Conservation (phyloP, 2,113 vertebrate species). For the Rhipidura dahli region DNA sequence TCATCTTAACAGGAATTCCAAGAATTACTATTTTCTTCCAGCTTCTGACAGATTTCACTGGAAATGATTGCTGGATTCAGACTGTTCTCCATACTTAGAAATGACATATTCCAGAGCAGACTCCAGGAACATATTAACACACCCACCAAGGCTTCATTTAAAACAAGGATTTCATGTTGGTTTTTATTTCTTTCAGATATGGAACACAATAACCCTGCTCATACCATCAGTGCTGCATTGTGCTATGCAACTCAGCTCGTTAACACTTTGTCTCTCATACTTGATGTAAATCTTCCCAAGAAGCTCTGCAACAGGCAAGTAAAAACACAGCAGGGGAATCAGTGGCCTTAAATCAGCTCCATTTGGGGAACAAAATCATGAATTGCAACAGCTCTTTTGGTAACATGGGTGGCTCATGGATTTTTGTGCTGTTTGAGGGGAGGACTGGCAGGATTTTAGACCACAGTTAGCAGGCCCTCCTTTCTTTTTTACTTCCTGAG, state of each 20-base stretch:
- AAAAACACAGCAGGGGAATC: background rate
- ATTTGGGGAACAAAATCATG: background rate
- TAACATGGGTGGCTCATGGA: background rate
- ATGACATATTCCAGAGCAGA: background rate
- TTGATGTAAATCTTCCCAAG: slow-evolving; percentile 93
- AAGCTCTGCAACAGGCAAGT: slow-evolving; percentile 95
- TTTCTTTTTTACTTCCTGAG: background rate
- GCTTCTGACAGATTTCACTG: slow-evolving; percentile 34
- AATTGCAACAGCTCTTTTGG: background rate
- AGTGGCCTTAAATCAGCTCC: background rate
- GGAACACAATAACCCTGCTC: slow-evolving; percentile 92
- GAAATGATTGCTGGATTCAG: background rate
- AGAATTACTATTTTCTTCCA: slow-evolving; percentile 50
- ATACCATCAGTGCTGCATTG: slow-evolving; percentile 94
- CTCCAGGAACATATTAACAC: background rate
- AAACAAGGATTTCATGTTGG: background rate
- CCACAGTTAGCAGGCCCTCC: background rate
- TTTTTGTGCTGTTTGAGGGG: background rate
- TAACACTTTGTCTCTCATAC: slow-evolving; percentile 92
- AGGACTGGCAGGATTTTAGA: background rate
- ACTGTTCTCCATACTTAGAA: background rate
- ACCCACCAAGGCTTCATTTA: background rate
- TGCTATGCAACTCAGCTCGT: slow-evolving; percentile 93
- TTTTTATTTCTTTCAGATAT: slow-evolving; percentile 76
- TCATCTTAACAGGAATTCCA: slow-evolving; percentile 4